phyloP scores from a whole-genome alignment of 2,888 invertebrate genomes.

The Deladenus siricidicola region DNA sequence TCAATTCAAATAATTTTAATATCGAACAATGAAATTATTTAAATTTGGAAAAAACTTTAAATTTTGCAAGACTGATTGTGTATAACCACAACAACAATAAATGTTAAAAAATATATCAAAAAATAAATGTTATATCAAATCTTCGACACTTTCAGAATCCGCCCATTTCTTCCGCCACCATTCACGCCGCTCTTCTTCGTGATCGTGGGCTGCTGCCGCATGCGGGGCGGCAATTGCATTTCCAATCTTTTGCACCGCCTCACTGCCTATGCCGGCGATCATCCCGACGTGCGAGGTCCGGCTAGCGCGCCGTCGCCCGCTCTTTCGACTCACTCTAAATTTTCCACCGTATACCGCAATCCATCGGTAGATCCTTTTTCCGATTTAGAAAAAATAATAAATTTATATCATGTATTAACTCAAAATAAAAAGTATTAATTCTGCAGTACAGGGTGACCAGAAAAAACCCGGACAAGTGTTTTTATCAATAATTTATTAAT shows the following conservation, averaged over 20 bases:
- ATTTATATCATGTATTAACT: too few relatives aligned
- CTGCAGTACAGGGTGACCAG: too few relatives aligned
- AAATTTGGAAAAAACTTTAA: too few relatives aligned
- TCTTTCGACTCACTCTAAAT: conserved; percentile 12
- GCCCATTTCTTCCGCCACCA: conserved; percentile 54
- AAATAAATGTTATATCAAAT: too few relatives aligned
- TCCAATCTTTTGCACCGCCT: conserved; percentile 14
- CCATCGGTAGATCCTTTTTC: conserved; percentile 33
- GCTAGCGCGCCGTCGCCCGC: too few relatives aligned
- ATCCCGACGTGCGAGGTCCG: conserved; percentile 34
- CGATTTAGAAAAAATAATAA: conserved; percentile 2
- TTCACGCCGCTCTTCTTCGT: conserved; percentile 48
- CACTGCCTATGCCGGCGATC: conserved; percentile 21
- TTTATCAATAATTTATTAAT: too few relatives aligned
- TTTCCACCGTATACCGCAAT: conserved; percentile 40
- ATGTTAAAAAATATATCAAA: too few relatives aligned
- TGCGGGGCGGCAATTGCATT: conserved; percentile 25
- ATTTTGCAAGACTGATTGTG: too few relatives aligned
- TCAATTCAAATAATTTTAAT: neutral
- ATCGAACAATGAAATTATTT: too few relatives aligned
- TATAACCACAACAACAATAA: too few relatives aligned
- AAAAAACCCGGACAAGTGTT: too few relatives aligned
- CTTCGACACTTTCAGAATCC: conserved; percentile 39
- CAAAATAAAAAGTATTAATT: too few relatives aligned
- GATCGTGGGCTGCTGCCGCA: conserved; percentile 34